Evolutionary conservation across 1,140 invertebrate species (phyloP).

Genomic region (Cepaea nemoralis): DNA sequence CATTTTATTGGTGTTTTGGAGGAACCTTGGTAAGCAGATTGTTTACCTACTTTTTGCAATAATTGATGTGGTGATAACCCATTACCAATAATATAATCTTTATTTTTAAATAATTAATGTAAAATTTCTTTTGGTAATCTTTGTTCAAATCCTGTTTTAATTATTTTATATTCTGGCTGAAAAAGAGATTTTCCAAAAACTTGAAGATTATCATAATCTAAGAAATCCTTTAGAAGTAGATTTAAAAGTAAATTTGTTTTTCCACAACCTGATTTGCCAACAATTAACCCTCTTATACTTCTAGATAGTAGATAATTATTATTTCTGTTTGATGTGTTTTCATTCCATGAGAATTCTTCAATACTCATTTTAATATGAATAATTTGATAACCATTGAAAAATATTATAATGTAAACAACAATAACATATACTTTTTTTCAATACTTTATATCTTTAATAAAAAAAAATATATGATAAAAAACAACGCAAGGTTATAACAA

Average conservation of each 20-base stretch:
- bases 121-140: conserved; percentile 6
- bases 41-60: background rate
- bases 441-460: too few relatives aligned
- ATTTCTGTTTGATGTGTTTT: conserved; percentile 4
- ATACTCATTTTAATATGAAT: conserved; percentile 5
- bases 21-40: background rate
- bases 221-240: background rate
- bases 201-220: conserved; percentile 13
- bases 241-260: too few relatives aligned
- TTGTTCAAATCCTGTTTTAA: conserved; percentile 8
- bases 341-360: background rate
- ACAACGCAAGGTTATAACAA: too few relatives aligned
- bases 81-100: background rate
- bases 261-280: conserved; percentile 14
- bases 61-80: background rate
- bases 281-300: background rate
- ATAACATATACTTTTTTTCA: too few relatives aligned
- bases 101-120: background rate
- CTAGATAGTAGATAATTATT: background rate
- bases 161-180: background rate
- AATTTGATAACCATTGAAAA: too few relatives aligned
- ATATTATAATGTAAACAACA: too few relatives aligned
- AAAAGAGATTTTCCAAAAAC: conserved; percentile 14
- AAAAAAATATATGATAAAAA: too few relatives aligned
- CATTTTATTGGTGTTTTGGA: background rate